Base-by-base conservation (phyloP, 2,888 invertebrate species). In the Orthonevra nobilis region DNA sequence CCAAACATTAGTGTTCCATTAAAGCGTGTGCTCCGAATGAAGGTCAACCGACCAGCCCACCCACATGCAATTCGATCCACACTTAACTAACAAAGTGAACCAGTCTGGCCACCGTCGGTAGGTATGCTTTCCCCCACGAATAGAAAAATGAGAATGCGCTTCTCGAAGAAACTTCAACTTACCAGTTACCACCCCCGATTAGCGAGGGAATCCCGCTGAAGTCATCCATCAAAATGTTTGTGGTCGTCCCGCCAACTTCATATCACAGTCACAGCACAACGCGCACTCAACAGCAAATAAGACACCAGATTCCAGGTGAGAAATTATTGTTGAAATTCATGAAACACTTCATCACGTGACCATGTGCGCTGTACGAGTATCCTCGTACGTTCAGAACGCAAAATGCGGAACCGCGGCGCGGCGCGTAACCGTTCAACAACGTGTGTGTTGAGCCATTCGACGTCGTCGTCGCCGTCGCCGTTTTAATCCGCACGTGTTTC, bases 261-360 rank as follows among this genome's bases (percentile, higher is more conserved):
- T 50, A 74, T 66, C 56, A 68, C 36, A 66, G 64, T 23, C 30
- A 60, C 60, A 50, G 48, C 63, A 52, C 44, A 54, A 28, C 42
- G 36, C 60, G 32, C 60, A 66, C 72, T 38, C 36, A 68, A 66
- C 40, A 58, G 63, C 50, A 73, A n/a, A n/a, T 58, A 60, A 60
- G 64, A 79, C 72, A 79, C 79, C 73, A 52, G 56, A 52, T 50
- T 50, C 87, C 86, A 69, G 87, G 87, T 48, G 87, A 87, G 82
- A 87, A 87, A 81, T 86, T 87, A 68, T 85, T 84, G 81, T 85
- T 84, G 81, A 85, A 87, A 82, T 85, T 85, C 82, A 84, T 86
- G 72, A 87, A 87, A 69, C 84, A 82, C 84, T 85, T 85, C 86
- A 87, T 87, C 82, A 84, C 84, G 82, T 73, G 79, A 72, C 60